Evolutionary conservation across 2,797 vertebrate species (phyloP).

Genomic region (Anabacerthia variegaticeps): DNA sequence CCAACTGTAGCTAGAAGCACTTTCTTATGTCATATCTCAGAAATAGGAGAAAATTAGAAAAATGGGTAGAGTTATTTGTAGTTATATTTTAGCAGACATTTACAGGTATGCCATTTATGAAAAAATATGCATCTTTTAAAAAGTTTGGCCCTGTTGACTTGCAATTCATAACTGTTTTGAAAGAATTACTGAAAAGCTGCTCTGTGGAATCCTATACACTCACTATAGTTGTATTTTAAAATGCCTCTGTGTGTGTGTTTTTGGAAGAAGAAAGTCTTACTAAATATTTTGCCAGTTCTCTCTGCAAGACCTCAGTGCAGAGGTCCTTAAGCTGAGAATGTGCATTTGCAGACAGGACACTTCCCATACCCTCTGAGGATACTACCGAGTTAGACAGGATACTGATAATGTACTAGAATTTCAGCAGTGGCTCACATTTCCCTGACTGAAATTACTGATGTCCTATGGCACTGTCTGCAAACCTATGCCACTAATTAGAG

Average conservation of each 20-base stretch:
- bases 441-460: neutral
- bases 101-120: neutral
- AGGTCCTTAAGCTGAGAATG: neutral
- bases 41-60: neutral
- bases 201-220: neutral
- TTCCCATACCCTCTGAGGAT: neutral
- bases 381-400: neutral
- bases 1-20: neutral
- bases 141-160: neutral
- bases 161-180: neutral
- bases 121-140: neutral
- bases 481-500: neutral
- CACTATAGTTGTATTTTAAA: neutral
- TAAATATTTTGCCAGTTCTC: neutral
- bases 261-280: neutral
- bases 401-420: neutral
- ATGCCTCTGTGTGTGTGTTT: neutral
- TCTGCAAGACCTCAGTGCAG: neutral
- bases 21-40: neutral
- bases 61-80: neutral
- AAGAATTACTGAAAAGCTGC: neutral
- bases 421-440: neutral
- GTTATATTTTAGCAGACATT: neutral
- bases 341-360: neutral
- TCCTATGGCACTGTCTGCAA: neutral